Base-by-base conservation (phyloP, 1,140 invertebrate species). In the Drosophila mauritiana region DNA sequence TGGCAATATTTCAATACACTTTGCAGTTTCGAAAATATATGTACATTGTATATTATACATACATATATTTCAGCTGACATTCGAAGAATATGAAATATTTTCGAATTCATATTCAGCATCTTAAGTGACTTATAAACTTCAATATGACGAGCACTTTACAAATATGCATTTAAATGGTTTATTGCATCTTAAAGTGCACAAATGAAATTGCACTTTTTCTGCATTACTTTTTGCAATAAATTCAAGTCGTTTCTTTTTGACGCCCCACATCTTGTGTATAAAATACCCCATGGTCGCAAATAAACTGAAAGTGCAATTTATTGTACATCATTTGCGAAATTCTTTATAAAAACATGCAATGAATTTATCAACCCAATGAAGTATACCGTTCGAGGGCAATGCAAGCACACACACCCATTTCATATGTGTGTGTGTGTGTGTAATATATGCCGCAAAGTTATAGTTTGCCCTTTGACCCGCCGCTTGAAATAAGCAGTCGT, bases 401-500 rank as follows among this genome's bases (percentile, higher is more conserved):
- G 39, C 42, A 39, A 12, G 4, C 11, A 13, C 37, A 37, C 36
- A 37, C 10, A 39, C 13, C 8, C 27, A 31, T 31, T 31, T 31
- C 8, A 31, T 31, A 8, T 31, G 31, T 48, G 31, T 39, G 31
- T 31, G 31, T 43, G 31, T 36, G 20, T 48, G 31, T 39, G 62
- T 46, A 54, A 68, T 69, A 48, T 55, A 67, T 69, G 62, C 63
- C 67, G 49, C 63, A 69, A 68, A 69, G 67, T 69, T 69, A 69
- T 68, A 68, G 62, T 67, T 69, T 69, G 36, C 40, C 15, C 67
- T 68, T 39, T 69, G 67, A 69, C 51, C 67, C 67, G 40, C 62
- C 65, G 25, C 48, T 69, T 68, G 49, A 54, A 69, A 68, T 69
- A 55, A 68, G 62, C 46, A 46, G 34, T 63, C 6, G 22, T 36